phyloP scores from a whole-genome alignment of 2,888 invertebrate species.

The Tenthredo livida region DNA sequence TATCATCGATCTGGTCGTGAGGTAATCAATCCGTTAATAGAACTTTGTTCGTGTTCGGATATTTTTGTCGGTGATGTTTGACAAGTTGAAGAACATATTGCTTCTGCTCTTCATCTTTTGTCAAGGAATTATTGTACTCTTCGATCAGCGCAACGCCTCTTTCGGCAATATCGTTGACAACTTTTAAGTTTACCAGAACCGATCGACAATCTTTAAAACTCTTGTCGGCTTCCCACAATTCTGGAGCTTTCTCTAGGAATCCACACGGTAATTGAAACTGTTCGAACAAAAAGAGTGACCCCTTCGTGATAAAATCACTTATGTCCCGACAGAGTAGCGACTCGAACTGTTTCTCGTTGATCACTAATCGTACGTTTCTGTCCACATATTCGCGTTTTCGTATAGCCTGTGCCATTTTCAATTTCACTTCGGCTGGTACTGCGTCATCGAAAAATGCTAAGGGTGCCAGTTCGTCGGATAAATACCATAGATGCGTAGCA shows the following conservation, averaged over 20 bases:
- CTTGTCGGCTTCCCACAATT: constrained; percentile 34
- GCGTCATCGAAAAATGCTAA: neutral
- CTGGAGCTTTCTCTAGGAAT: constrained; percentile 45
- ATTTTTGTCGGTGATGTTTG: neutral
- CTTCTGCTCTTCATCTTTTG: neutral
- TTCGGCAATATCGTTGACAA: neutral
- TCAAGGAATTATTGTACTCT: neutral
- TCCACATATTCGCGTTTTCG: neutral
- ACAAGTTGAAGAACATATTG: neutral
- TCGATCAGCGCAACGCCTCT: neutral
- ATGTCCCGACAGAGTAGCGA: constrained; percentile 4
- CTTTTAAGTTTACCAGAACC: neutral
- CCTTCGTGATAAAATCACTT: constrained; percentile 50
- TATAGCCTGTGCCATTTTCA: neutral
- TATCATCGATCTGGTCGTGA: too few relatives aligned
- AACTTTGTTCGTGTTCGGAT: neutral
- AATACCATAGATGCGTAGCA: neutral
- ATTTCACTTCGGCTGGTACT: neutral
- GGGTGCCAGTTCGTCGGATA: neutral
- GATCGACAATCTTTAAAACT: neutral
- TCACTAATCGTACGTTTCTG: neutral
- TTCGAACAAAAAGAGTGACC: constrained; percentile 44
- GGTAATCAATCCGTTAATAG: too few relatives aligned
- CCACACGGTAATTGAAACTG: constrained; percentile 47
- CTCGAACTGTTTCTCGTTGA: neutral